phyloP scores from a whole-genome alignment of 2,888 invertebrate species.

The Diaphora mendica region DNA sequence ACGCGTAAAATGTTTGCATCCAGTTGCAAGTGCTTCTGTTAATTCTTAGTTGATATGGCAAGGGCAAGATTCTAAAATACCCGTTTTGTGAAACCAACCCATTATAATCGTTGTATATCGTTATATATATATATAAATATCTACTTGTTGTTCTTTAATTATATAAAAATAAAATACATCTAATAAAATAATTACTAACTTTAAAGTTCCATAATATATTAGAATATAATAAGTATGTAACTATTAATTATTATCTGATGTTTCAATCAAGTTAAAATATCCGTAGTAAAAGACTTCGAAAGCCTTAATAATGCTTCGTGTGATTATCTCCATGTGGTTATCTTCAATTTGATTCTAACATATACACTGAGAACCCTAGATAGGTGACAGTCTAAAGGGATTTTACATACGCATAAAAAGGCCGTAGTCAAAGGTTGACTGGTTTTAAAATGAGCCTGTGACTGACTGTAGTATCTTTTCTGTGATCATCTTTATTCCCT shows the following conservation, averaged over 20 bases:
- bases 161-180: not conserved
- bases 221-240: too few relatives aligned
- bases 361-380: too few relatives aligned
- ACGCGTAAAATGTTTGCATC: constrained; percentile 22
- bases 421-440: too few relatives aligned
- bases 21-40: not conserved
- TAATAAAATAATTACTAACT: not conserved
- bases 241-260: too few relatives aligned
- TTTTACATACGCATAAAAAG: too few relatives aligned
- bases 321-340: too few relatives aligned
- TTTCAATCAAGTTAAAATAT: not conserved
- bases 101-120: not conserved
- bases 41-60: not conserved
- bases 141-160: too few relatives aligned
- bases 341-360: too few relatives aligned
- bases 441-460: not conserved
- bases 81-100: not conserved
- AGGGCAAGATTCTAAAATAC: not conserved
- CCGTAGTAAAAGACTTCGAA: not conserved
- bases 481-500: not conserved
- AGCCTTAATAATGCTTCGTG: not conserved
- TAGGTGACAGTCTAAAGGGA: too few relatives aligned
- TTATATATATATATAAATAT: too few relatives aligned
- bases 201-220: too few relatives aligned
- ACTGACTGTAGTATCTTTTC: not conserved